phyloP scores from a whole-genome alignment of 2,797 vertebrate genomes.

The Phyllotis vaccarum region DNA sequence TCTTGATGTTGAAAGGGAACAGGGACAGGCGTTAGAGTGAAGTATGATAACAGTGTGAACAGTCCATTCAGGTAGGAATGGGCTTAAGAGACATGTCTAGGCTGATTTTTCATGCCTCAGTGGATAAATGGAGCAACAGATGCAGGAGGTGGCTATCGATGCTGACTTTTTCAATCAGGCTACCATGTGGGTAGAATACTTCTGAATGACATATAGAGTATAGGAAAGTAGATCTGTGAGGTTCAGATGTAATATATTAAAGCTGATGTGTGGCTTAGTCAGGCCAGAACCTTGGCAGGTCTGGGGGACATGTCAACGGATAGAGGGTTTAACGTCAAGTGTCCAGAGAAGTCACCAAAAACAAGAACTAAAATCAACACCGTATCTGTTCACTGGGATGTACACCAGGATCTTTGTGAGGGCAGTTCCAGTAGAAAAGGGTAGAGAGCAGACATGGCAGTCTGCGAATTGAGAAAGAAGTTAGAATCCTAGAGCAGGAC shows the following conservation, averaged over 20 bases:
- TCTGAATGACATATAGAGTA: neutral
- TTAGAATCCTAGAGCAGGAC: neutral
- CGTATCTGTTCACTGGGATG: neutral
- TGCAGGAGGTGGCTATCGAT: neutral
- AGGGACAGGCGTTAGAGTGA: neutral
- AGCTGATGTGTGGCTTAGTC: neutral
- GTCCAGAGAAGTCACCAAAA: neutral
- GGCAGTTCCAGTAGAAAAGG: neutral
- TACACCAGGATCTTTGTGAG: neutral
- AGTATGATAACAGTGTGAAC: neutral
- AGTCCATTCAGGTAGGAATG: neutral
- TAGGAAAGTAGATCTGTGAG: neutral
- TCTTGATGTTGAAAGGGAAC: neutral
- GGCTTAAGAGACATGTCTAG: neutral
- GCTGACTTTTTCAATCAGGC: neutral
- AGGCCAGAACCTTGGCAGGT: conserved; percentile 13
- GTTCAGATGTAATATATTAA: neutral
- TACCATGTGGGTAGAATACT: neutral
- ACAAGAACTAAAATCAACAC: neutral
- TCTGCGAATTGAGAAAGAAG: neutral
- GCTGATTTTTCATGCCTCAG: neutral
- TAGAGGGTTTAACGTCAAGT: neutral
- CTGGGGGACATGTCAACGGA: neutral
- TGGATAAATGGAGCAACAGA: neutral
- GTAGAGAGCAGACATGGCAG: neutral